A percentile compares a stretch with the other conserved stretches of the same genome.
These are phyloP conservation scores for Theodoxus fluviatilis DNA, from an alignment of 2,888 invertebrate genomes.

Conservation along the genomic window DNA sequence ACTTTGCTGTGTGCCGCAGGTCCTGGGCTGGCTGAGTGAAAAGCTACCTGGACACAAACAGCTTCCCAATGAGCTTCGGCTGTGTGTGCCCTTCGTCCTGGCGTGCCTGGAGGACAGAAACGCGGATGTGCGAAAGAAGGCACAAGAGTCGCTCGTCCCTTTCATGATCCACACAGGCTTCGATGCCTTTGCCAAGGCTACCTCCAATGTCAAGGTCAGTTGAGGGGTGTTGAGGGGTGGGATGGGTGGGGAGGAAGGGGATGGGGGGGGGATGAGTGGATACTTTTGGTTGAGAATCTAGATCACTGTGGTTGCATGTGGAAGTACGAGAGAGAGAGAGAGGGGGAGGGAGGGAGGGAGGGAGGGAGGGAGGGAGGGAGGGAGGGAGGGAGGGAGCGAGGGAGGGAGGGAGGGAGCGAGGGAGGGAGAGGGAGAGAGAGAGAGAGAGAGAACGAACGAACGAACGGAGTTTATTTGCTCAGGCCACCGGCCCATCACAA, in stretches of 20 bases:
- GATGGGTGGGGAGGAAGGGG: too few relatives aligned
- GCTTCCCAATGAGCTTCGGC: conserved; percentile 76
- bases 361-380: too few relatives aligned
- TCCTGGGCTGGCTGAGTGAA: conserved; percentile 86
- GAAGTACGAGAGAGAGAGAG: too few relatives aligned
- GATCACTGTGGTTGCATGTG: too few relatives aligned
- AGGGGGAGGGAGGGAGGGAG: too few relatives aligned
- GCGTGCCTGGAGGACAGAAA: conserved; percentile 88
- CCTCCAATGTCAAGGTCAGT: conserved; percentile 79
- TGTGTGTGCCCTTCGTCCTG: conserved; percentile 80
- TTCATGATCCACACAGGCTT: conserved; percentile 92
- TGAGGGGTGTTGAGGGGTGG: not conserved
- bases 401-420: too few relatives aligned
- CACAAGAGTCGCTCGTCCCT: conserved; percentile 87
- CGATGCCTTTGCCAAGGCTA: conserved; percentile 77
- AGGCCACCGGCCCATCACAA: too few relatives aligned
- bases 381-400: too few relatives aligned
- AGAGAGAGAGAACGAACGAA: too few relatives aligned
- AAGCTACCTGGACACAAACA: conserved; percentile 72
- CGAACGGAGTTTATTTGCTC: too few relatives aligned
- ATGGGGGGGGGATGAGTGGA: too few relatives aligned
- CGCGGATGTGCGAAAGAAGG: conserved; percentile 88
- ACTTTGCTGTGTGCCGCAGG: conserved; percentile 42
- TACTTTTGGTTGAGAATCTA: not conserved
- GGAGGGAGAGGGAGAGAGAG: too few relatives aligned